Percentiles rank a stretch among this genome's conserved stretches.
Conservation (phyloP, 2,113 vertebrate species). For the Muscicapa adusta region DNA sequence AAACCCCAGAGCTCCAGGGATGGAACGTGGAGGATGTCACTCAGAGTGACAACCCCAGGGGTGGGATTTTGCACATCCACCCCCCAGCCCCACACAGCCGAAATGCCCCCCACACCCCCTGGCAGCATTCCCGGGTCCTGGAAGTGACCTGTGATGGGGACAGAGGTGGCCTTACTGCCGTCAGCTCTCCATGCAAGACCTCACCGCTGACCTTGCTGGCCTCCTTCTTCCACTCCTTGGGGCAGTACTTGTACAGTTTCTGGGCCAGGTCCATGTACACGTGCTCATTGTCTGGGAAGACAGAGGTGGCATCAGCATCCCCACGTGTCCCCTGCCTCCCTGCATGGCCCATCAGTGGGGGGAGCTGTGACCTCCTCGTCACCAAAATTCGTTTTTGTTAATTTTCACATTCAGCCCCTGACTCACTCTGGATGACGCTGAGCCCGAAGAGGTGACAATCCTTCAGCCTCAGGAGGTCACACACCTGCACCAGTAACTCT, state of each 20-base stretch:
- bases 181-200: slow-evolving; percentile 72
- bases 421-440: slow-evolving; percentile 97
- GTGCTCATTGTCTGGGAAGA: slow-evolving; percentile 90
- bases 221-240: slow-evolving; percentile 98
- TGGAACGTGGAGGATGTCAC: accelerated
- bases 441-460: slow-evolving; percentile 97
- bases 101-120: background rate
- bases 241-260: slow-evolving; percentile 98
- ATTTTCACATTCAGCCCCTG: background rate
- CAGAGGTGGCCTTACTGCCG: slow-evolving; percentile 64
- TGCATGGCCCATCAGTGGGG: accelerated
- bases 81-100: background rate
- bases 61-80: background rate
- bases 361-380: accelerated
- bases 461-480: slow-evolving; percentile 93
- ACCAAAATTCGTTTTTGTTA: no score
- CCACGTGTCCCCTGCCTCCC: background rate
- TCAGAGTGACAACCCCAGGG: background rate
- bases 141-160: slow-evolving; percentile 58
- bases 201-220: slow-evolving; percentile 91
- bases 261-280: slow-evolving; percentile 97
- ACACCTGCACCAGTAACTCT: slow-evolving; percentile 92
- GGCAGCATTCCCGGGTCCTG: background rate
- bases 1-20: no score
- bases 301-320: background rate